phyloP scores from a whole-genome alignment of 2,113 vertebrate genomes.

The Malurus cyaneus region DNA sequence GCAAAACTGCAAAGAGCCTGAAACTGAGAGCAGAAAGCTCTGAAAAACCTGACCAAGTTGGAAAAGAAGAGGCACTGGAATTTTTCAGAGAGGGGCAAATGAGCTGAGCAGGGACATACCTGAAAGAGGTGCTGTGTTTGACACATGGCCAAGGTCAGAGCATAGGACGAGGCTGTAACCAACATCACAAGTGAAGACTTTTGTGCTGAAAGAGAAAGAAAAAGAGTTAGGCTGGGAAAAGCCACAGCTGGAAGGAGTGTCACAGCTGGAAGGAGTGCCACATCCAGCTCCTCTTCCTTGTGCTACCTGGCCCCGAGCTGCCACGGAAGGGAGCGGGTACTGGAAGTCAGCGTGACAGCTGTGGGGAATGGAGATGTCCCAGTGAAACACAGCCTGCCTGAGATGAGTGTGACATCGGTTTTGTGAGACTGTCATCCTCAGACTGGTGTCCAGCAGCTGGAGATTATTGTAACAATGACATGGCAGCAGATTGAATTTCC shows the following conservation, averaged over 20 bases:
- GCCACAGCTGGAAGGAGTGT: background rate
- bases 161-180: background rate
- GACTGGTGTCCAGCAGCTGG: conserved; percentile 10
- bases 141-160: fast-evolving
- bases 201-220: background rate
- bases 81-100: background rate
- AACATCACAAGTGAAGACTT: background rate
- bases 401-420: background rate
- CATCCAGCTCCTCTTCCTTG: background rate
- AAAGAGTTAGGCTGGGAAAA: background rate
- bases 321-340: background rate
- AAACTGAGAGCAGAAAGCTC: background rate
- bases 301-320: background rate
- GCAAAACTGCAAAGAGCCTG: background rate
- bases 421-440: background rate
- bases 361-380: background rate
- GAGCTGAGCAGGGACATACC: fast-evolving
- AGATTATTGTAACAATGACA: conserved; percentile 13
- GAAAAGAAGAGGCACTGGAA: background rate
- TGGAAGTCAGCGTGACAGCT: fast-evolving
- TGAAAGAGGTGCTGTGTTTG: background rate
- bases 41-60: background rate
- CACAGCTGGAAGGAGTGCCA: background rate
- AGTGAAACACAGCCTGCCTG: background rate
- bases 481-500: background rate